Evolutionary conservation across 2,113 vertebrate species (phyloP), one percentile per base, ranked within the genome.

Genomic region (Suncus etruscus): DNA sequence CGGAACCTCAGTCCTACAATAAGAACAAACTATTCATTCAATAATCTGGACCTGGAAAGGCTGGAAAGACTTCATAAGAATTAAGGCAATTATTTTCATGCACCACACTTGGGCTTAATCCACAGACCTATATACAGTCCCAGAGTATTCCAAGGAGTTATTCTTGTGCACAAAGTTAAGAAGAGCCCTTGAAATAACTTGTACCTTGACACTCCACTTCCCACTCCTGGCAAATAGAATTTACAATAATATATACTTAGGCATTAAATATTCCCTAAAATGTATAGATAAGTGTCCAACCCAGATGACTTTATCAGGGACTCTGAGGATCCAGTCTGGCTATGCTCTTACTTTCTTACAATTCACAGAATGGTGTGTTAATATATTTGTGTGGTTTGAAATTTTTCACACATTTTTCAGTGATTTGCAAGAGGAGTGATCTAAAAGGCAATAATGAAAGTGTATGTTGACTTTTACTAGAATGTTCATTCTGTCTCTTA

Each of bases 331-430:
- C 18, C 61, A 58, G 9, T 45, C 47, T 63, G 91, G 32, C 4
- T 11, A 9, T 27, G 45, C 3, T 92, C 31, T 85, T 45, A 22
- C 20, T 32, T 0, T 24, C 39, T 29, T 81, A 77, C 81, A 45
- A 88, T 27, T 25, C 29, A 85, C 11, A 29, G 2, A 91, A 66
- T 6, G 54, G 15, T 22, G 32, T 65, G 45, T 50, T 39, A 68
- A 83, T 79, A 78, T 27, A 66, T 91, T 66, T 95, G 50, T 72
- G 25, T 58, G 65, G 29, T 77, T 77, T 85, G n/a, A 51, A 87
- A 54, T 72, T 39, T 39, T 39, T 39, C 22, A 80, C 32, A 81
- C 66, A 31, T 24, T 68, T 65, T 61, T n/a, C 48, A 51, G 63
- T 63, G 70, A 48, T 45, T 20, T 68, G 15, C 79, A 63, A 75